These are phyloP conservation scores for Lasiommata megera DNA, from an alignment of 2,888 invertebrate genomes.

Conservation along the genomic window DNA sequence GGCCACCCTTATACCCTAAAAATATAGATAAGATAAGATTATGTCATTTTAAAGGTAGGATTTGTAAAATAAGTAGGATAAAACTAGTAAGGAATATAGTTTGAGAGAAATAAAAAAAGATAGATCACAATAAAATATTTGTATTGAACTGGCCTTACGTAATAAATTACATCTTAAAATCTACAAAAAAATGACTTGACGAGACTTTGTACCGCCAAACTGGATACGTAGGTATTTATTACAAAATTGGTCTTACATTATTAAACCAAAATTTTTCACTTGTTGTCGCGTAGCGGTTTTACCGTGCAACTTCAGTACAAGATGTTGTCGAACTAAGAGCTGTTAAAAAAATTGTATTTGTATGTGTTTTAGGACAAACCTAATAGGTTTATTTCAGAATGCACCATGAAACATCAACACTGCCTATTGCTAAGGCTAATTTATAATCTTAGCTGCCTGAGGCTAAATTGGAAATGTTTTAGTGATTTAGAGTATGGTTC, in stretches of 20 bases:
- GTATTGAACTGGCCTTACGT: conserved; percentile 65
- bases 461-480: too few relatives aligned
- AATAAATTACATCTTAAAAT: conserved; percentile 61
- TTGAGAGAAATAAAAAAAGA: conserved; percentile 7
- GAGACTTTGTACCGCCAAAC: conserved; percentile 38
- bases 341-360: background rate
- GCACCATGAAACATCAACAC: too few relatives aligned
- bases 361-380: too few relatives aligned
- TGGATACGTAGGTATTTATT: conserved; percentile 6
- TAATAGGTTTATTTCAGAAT: too few relatives aligned
- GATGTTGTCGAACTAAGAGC: conserved; percentile 7
- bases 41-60: too few relatives aligned
- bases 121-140: conserved; percentile 48
- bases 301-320: conserved; percentile 43
- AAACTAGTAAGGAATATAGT: too few relatives aligned
- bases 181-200: conserved; percentile 52
- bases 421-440: too few relatives aligned
- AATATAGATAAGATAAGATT: too few relatives aligned
- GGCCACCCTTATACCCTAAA: too few relatives aligned
- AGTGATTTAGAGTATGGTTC: too few relatives aligned
- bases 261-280: background rate
- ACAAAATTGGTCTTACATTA: conserved; percentile 9
- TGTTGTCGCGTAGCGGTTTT: conserved; percentile 42
- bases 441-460: too few relatives aligned
- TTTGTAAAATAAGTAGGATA: too few relatives aligned